These are phyloP conservation scores for Lasius fuliginosus DNA, from an alignment of 2,888 invertebrate genomes.

Conservation along the genomic window DNA sequence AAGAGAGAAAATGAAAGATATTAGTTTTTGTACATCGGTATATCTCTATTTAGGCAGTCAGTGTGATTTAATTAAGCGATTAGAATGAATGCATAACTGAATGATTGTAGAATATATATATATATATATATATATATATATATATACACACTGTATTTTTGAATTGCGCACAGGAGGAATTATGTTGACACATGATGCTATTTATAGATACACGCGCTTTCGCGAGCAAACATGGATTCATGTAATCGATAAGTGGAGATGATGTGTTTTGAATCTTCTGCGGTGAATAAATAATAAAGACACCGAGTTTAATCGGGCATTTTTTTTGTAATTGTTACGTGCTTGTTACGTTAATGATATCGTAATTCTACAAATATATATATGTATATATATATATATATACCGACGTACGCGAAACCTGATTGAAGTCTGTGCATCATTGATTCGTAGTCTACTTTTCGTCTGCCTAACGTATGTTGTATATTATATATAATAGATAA, in stretches of 20 bases:
- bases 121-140: too few relatives aligned
- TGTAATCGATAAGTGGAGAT: slow-evolving; percentile 14
- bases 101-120: slow-evolving; percentile 3
- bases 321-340: slow-evolving; percentile 13
- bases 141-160: neutral
- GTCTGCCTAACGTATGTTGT: neutral
- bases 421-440: neutral
- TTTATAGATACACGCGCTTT: slow-evolving; percentile 32
- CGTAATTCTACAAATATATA: neutral
- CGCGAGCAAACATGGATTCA: neutral
- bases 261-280: slow-evolving; percentile 15
- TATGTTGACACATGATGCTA: slow-evolving; percentile 41
- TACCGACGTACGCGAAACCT: neutral
- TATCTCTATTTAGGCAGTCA: neutral
- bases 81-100: neutral
- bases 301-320: neutral
- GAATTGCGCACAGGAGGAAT: slow-evolving; percentile 14
- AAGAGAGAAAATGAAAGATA: neutral
- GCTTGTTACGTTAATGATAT: neutral
- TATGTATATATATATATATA: neutral
- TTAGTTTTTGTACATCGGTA: neutral
- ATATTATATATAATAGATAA: neutral
- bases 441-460: neutral
- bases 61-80: neutral
- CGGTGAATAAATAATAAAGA: neutral